A percentile compares a stretch with the other conserved stretches of the same genome.
phyloP scores from a whole-genome alignment of 2,113 vertebrate genomes.

The Caranx ignobilis region DNA sequence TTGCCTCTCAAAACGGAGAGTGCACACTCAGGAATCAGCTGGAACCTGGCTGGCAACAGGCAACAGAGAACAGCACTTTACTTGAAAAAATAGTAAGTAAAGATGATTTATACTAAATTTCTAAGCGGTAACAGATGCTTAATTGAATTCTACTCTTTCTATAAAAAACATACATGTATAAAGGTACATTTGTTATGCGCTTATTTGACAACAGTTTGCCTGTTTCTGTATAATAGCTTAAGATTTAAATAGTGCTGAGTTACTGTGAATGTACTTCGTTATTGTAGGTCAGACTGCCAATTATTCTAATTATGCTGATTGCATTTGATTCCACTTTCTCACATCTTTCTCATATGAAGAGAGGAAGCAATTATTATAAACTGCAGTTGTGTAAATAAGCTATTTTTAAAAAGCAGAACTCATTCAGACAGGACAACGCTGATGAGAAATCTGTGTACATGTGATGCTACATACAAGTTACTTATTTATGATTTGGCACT shows the following conservation, averaged over 20 bases:
- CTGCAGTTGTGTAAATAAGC: neutral
- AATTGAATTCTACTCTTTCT: neutral
- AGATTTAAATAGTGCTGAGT: neutral
- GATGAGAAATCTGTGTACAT: neutral
- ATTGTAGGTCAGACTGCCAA: neutral
- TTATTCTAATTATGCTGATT: neutral
- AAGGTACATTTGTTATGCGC: neutral
- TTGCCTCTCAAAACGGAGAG: slow-evolving; percentile 68
- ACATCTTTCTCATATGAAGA: too few relatives aligned
- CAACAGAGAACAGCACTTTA: slow-evolving; percentile 45
- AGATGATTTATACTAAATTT: neutral
- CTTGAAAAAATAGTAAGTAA: slow-evolving; percentile 68
- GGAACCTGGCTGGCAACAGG: slow-evolving; percentile 55
- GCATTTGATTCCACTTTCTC: neutral
- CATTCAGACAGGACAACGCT: neutral
- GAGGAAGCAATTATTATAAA: neutral
- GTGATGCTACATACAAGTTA: neutral
- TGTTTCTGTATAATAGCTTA: neutral
- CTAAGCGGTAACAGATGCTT: neutral
- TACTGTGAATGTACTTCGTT: neutral
- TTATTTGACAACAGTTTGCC: neutral
- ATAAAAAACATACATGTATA: neutral
- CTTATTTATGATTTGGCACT: neutral
- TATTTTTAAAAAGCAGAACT: neutral
- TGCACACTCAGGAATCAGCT: slow-evolving; percentile 56